These are phyloP conservation scores for Ichneumoninae sp. DNA, from an alignment of 2,888 invertebrate species.

Conservation along the genomic window DNA sequence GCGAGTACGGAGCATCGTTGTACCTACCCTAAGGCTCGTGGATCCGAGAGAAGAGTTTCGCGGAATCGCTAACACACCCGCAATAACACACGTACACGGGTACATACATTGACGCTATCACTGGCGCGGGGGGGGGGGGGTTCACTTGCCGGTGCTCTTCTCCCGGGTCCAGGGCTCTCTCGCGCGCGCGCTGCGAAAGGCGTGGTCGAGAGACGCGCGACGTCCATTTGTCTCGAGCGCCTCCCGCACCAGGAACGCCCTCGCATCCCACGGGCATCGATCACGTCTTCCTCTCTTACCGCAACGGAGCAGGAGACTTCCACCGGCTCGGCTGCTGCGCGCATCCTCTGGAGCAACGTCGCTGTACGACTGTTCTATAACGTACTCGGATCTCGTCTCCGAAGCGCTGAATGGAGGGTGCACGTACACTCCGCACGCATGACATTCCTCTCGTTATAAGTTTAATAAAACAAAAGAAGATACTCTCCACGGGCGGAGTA, in stretches of 20 bases:
- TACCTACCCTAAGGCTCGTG: constrained; percentile 20
- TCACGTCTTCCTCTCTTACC: constrained; percentile 82
- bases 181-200: constrained; percentile 69
- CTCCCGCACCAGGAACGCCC: constrained; percentile 84
- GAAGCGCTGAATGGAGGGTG: neutral
- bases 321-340: constrained; percentile 42
- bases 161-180: constrained; percentile 74
- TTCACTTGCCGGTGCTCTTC: constrained; percentile 66
- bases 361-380: constrained; percentile 11
- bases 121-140: constrained; percentile 12
- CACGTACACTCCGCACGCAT: neutral
- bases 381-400: constrained; percentile 3
- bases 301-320: constrained; percentile 42
- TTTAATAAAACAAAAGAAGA: neutral
- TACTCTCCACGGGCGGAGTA: neutral
- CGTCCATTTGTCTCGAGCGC: constrained; percentile 84
- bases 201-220: constrained; percentile 84
- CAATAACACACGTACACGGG: constrained; percentile 7
- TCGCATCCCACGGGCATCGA: constrained; percentile 84
- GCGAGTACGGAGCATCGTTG: constrained; percentile 5
- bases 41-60: constrained; percentile 37
- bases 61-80: constrained; percentile 8
- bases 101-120: constrained; percentile 48
- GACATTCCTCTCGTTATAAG: neutral
- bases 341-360: constrained; percentile 52